A percentile compares a stretch with the other conserved stretches of the same genome.
Conservation (phyloP, 1,140 invertebrate species). For the Goniozus legneri region DNA sequence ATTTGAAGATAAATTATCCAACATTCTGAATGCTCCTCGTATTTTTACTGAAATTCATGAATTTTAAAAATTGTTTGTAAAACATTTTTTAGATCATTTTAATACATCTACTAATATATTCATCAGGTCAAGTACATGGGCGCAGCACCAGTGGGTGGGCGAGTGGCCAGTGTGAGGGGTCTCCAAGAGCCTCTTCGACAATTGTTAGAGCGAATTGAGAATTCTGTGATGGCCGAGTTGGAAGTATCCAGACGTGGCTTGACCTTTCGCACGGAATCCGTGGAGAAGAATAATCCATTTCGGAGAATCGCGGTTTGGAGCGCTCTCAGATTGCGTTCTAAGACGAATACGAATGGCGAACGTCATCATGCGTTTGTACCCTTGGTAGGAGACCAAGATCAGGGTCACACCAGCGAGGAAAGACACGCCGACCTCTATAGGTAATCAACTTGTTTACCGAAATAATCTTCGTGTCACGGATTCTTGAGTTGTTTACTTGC, state of each 20-base stretch:
- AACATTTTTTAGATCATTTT: slow-evolving; percentile 6
- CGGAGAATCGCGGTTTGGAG: slow-evolving; percentile 90
- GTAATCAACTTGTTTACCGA: slow-evolving; percentile 18
- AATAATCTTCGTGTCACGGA: too few relatives aligned
- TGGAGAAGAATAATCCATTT: slow-evolving; percentile 63
- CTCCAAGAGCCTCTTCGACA: slow-evolving; percentile 77
- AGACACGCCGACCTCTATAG: slow-evolving; percentile 49
- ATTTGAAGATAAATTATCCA: too few relatives aligned
- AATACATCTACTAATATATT: slow-evolving; percentile 19
- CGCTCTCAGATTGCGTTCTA: slow-evolving; percentile 39
- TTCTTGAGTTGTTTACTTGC: too few relatives aligned
- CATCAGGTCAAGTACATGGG: slow-evolving; percentile 81
- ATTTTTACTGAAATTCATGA: too few relatives aligned
- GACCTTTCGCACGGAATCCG: slow-evolving; percentile 41
- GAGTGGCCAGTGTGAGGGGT: slow-evolving; percentile 77
- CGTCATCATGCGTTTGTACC: slow-evolving; percentile 75
- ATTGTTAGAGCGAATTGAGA: slow-evolving; percentile 52
- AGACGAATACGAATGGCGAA: slow-evolving; percentile 29
- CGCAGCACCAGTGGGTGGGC: slow-evolving; percentile 69
- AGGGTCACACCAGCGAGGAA: slow-evolving; percentile 32
- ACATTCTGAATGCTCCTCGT: too few relatives aligned
- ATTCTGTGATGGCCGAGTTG: slow-evolving; percentile 39
- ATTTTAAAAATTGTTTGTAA: slow-evolving; percentile 3
- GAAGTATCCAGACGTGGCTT: slow-evolving; percentile 47
- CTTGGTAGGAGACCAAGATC: slow-evolving; percentile 69